These are phyloP conservation scores for Nephrocerus scutellatus DNA, from an alignment of 2,888 invertebrate species.

Conservation along the genomic window DNA sequence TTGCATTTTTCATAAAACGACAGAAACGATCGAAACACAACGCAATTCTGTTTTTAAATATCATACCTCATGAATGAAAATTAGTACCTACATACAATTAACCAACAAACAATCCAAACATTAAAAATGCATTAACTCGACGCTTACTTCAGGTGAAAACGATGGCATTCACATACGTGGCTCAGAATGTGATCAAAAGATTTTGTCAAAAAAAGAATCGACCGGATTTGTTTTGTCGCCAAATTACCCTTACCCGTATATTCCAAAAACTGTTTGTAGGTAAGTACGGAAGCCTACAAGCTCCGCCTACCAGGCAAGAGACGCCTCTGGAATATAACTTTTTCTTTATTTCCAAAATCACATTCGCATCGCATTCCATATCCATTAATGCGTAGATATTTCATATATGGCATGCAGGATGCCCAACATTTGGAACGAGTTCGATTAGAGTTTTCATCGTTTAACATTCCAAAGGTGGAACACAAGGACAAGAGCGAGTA, in stretches of 20 bases:
- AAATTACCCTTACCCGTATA: slow-evolving; percentile 92
- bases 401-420: slow-evolving; percentile 97
- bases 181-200: slow-evolving; percentile 98
- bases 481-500: slow-evolving; percentile 67
- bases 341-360: neutral
- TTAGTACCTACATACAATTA: slow-evolving; percentile 2
- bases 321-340: neutral
- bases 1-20: slow-evolving; percentile 14
- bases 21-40: slow-evolving; percentile 12
- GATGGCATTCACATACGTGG: slow-evolving; percentile 93
- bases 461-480: slow-evolving; percentile 79
- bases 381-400: slow-evolving; percentile 57
- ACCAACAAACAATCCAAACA: slow-evolving; percentile 11
- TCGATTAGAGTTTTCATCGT: slow-evolving; percentile 76
- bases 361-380: neutral
- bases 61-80: slow-evolving; percentile 14
- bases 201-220: slow-evolving; percentile 87
- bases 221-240: slow-evolving; percentile 91
- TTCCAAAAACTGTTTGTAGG: slow-evolving; percentile 92
- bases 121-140: slow-evolving; percentile 5
- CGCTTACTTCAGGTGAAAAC: slow-evolving; percentile 61
- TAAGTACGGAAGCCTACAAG: slow-evolving; percentile 47
- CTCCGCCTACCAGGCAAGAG: neutral
- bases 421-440: slow-evolving; percentile 93
- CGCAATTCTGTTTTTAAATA: slow-evolving; percentile 8